Evolutionary conservation across 2,888 invertebrate genomes (phyloP).

Genomic region (Gasteruption jaculator): DNA sequence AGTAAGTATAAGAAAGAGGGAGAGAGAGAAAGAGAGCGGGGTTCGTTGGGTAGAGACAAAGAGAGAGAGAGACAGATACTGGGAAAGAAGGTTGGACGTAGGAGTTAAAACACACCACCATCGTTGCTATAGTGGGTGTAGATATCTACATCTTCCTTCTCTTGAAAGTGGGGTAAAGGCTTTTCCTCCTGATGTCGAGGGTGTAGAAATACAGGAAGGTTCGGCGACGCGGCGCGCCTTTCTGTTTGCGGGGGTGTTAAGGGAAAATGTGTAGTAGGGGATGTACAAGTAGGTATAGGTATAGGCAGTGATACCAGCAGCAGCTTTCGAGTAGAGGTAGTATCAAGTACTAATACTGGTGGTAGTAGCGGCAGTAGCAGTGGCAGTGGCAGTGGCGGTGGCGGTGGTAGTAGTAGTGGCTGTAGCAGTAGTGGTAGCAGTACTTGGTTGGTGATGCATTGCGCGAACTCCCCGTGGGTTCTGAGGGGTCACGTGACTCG

Average conservation of each 20-base stretch:
- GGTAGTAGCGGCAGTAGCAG: constrained; percentile 7
- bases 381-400: constrained; percentile 18
- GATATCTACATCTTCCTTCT: no score
- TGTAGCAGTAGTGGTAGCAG: no score
- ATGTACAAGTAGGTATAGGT: no score
- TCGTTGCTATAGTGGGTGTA: no score
- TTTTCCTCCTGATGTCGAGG: constrained; percentile 4
- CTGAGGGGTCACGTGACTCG: constrained; percentile 48
- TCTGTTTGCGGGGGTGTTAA: no score
- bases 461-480: constrained; percentile 49
- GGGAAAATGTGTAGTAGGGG: no score
- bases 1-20: background rate
- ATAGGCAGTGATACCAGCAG: no score
- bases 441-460: constrained; percentile 49
- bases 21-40: background rate
- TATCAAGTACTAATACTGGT: no score
- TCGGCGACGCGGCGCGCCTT: no score
- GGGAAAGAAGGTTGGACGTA: constrained; percentile 9
- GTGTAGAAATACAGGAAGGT: no score
- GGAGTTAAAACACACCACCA: no score
- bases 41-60: constrained; percentile 14
- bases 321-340: no score
- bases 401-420: constrained; percentile 32
- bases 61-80: constrained; percentile 14
- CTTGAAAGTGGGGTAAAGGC: constrained; percentile 4